phyloP scores from a whole-genome alignment of 2,113 vertebrate species.

The Nycticryphes semicollaris region DNA sequence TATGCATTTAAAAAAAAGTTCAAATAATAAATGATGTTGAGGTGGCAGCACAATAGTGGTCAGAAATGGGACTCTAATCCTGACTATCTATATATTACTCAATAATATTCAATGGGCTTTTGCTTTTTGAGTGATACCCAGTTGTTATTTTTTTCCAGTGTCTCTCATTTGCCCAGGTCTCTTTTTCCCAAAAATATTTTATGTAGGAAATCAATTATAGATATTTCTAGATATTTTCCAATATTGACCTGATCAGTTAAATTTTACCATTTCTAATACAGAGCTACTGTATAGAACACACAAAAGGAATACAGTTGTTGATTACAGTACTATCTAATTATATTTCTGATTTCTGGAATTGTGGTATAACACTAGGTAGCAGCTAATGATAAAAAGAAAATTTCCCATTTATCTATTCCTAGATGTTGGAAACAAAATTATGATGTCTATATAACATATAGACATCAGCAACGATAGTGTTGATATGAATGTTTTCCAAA shows the following conservation, averaged over 20 bases:
- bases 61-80: neutral
- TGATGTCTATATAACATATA: neutral
- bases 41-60: neutral
- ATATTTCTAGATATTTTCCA: neutral
- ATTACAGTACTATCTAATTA: neutral
- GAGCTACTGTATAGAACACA: neutral
- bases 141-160: neutral
- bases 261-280: neutral
- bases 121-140: neutral
- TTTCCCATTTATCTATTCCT: neutral
- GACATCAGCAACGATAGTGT: neutral
- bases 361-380: neutral
- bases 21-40: neutral
- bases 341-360: neutral
- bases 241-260: neutral
- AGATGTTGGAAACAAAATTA: neutral
- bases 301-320: neutral
- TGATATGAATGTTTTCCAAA: neutral
- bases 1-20: neutral
- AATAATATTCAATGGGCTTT: neutral
- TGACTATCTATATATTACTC: neutral
- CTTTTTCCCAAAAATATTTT: neutral
- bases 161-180: neutral
- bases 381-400: neutral
- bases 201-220: neutral